A percentile compares a stretch with the other conserved stretches of the same genome.
These are phyloP conservation scores for Caenorhabditis doughertyi DNA, from an alignment of 2,888 invertebrate species.

Conservation along the genomic window DNA sequence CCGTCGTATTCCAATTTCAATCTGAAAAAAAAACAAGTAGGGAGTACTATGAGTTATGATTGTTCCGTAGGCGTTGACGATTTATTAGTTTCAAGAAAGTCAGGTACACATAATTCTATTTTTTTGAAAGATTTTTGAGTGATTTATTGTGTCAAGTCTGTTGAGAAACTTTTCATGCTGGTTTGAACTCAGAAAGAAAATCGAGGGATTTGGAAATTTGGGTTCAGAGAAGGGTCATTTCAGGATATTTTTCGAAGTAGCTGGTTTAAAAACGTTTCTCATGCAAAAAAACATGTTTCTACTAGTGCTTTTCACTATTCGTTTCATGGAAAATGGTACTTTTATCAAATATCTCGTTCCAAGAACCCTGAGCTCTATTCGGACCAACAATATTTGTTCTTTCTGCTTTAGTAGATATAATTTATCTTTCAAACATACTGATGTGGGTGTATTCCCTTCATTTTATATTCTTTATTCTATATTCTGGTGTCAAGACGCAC, in stretches of 20 bases:
- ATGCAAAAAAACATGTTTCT: too few species aligned
- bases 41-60: constrained; percentile 7
- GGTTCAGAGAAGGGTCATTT: neutral
- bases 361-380: too few species aligned
- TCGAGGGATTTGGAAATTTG: neutral
- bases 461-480: neutral
- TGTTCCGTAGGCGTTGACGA: neutral
- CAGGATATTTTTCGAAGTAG: too few species aligned
- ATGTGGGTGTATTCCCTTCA: constrained; percentile 33
- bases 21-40: constrained; percentile 53
- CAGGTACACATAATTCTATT: neutral
- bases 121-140: neutral
- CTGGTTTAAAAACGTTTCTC: too few species aligned
- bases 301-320: too few species aligned
- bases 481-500: constrained; percentile 40
- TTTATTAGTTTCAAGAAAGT: neutral
- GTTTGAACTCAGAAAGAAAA: neutral
- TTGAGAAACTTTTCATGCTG: neutral
- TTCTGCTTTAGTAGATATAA: too few species aligned
- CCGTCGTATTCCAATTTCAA: constrained; percentile 71
- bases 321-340: too few species aligned
- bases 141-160: neutral
- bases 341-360: too few species aligned
- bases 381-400: too few species aligned
- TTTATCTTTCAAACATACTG: constrained; percentile 32